Conservation (phyloP, 2,113 vertebrate species). For the Istiophorus platypterus region DNA sequence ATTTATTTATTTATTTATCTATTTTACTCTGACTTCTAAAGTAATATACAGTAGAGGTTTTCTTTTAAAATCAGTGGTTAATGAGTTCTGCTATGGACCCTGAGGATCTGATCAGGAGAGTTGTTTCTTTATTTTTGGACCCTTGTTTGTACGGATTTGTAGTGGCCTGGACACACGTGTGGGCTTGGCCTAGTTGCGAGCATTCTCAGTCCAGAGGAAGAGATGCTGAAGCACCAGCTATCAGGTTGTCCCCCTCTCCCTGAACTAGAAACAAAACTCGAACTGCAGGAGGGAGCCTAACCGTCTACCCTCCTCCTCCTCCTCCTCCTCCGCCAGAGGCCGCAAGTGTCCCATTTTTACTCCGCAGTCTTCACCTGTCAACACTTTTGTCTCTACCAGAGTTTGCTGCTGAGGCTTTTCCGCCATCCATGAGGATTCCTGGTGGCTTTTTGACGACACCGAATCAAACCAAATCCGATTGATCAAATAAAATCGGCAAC, state of each 20-base stretch:
- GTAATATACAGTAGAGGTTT: neutral
- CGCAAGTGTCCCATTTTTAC: conserved; percentile 12
- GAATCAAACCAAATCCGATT: neutral
- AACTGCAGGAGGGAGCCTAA: neutral
- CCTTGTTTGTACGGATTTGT: neutral
- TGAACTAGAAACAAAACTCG: neutral
- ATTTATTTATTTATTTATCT: no score
- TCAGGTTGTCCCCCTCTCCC: neutral
- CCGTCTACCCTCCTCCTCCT: no score
- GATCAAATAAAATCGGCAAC: neutral
- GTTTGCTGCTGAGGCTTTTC: neutral
- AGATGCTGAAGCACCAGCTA: neutral
- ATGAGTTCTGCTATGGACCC: no score
- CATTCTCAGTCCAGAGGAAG: neutral
- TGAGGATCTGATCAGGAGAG: no score
- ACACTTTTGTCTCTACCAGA: neutral
- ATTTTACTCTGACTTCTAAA: neutral
- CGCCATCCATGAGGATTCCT: neutral
- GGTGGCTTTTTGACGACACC: neutral
- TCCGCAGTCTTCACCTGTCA: rapidly evolving
- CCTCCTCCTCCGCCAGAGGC: conserved; percentile 48
- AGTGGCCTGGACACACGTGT: neutral
- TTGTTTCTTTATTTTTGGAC: neutral
- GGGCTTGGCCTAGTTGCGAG: no score
- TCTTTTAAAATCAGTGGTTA: no score